Base-by-base conservation (phyloP, 2,888 invertebrate genomes). In the Ptilodon capucinus region DNA sequence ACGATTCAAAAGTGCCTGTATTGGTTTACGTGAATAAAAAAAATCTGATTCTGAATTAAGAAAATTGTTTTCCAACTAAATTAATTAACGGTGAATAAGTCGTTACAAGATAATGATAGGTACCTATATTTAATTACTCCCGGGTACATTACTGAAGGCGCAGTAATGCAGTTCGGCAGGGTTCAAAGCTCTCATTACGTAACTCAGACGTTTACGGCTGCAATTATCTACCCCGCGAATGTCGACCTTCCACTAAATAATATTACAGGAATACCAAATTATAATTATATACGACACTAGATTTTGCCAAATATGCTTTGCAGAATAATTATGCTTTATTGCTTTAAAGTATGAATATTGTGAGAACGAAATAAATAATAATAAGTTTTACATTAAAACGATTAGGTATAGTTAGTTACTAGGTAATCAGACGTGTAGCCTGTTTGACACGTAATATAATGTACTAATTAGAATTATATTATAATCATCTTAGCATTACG, bases 141-240 rank as follows among this genome's bases (percentile, higher is more conserved):
- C 30, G 38, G 44, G 52, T 54, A 51, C 34, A 53, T 58, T 46
- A 52, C 51, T 44, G 57, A 39, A 51, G 45, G 47, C 48, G 16
- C 57, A 61, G 61, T 61, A 67, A 71, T 71, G 70, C 65, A 54
- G 71, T 66, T 62, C 51, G 64, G 57, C 51, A 44, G 67, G 68
- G 77, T 77, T 81, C 77, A 77, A 76, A 62, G 76, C 51, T 67
- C 79, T 74, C 71, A 74, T 78, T 78, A 74, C 66, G 65, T 59
- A 75, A 74, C 67, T 54, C 52, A 2, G 59, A 63, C 60, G 59
- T 65, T 68, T 68, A 54, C 45, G 52, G 48, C 51, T 52, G 52
- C 56, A 73, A 60, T 63, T 66, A 48, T 34, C 40, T 55, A 74
- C 66, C 67, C 57, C 64, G 59, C 66, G 71, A 63, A 73, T 64